Percentiles rank a stretch among this genome's conserved stretches.
phyloP scores from a whole-genome alignment of 2,113 vertebrate genomes.

The Perca fluviatilis region DNA sequence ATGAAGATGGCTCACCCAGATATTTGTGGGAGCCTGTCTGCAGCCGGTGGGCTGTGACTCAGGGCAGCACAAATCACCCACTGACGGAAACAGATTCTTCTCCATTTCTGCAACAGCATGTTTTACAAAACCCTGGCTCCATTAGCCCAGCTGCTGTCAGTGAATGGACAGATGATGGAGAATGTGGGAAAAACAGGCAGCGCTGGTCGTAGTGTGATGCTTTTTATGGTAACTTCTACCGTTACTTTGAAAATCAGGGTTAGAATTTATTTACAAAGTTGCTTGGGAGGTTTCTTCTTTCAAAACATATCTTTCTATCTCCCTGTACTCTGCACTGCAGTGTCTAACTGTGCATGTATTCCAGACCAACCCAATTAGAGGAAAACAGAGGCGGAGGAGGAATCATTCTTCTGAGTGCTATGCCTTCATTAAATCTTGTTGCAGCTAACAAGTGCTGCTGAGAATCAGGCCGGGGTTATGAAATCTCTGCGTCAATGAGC shows the following conservation, averaged over 20 bases:
- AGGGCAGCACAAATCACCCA: conserved; percentile 57
- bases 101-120: conserved; percentile 39
- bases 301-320: neutral
- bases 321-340: neutral
- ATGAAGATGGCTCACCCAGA: conserved; percentile 66
- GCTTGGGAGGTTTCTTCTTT: neutral
- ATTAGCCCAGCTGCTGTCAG: conserved; percentile 19
- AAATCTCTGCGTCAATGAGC: conserved; percentile 36
- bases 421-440: conserved; percentile 55
- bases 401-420: conserved; percentile 22
- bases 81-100: conserved; percentile 44
- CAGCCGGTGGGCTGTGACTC: conserved; percentile 54
- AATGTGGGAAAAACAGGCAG: conserved; percentile 2
- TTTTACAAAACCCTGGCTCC: conserved; percentile 30
- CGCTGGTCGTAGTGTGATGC: neutral
- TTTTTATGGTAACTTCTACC: neutral
- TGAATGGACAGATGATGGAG: conserved; percentile 8
- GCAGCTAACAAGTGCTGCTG: conserved; percentile 37
- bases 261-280: conserved; percentile 10
- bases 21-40: conserved; percentile 73
- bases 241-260: conserved; percentile 6
- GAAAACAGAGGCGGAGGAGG: conserved; percentile 33
- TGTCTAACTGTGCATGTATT: conserved; percentile 19
- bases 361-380: conserved; percentile 59
- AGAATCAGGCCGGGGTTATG: conserved; percentile 33